Percentiles rank a stretch among this genome's conserved stretches.
phyloP scores from a whole-genome alignment of 1,140 invertebrate genomes.

The Cherax quadricarinatus region DNA sequence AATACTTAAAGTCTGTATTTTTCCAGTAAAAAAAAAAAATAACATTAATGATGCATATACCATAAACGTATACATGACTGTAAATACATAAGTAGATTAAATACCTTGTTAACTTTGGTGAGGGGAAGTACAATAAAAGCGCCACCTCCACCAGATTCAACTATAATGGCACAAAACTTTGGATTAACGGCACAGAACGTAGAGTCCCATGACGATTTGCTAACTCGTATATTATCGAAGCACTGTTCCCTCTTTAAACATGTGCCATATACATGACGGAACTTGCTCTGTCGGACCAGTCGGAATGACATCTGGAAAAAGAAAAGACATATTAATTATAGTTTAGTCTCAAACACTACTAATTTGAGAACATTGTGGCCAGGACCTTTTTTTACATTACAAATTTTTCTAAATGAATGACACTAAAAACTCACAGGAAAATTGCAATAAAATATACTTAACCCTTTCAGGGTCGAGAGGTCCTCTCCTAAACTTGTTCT shows the following conservation, averaged over 20 bases:
- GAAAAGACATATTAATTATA: neutral
- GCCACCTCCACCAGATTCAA: constrained; percentile 98
- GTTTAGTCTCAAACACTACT: too few species aligned
- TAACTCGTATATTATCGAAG: constrained; percentile 99
- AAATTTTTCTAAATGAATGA: too few species aligned
- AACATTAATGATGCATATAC: too few species aligned
- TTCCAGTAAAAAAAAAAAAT: too few species aligned
- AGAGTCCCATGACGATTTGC: constrained; percentile 98
- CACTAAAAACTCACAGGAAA: too few species aligned
- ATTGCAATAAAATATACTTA: too few species aligned
- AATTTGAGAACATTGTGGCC: too few species aligned
- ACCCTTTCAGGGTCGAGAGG: too few species aligned
- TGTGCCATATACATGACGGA: constrained; percentile 99
- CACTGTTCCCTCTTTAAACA: constrained; percentile 97
- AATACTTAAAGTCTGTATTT: too few species aligned
- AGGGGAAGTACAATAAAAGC: constrained; percentile 98
- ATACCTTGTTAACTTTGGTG: constrained; percentile 82
- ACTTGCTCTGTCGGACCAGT: constrained; percentile 96
- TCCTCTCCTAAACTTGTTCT: too few species aligned
- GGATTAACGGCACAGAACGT: constrained; percentile 99
- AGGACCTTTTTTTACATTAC: too few species aligned
- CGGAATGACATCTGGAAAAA: constrained; percentile 89
- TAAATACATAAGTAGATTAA: neutral
- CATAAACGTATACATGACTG: too few species aligned
- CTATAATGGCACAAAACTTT: constrained; percentile 99